Evolutionary conservation across 2,113 vertebrate species (phyloP), one percentile per base, ranked within the genome.

Genomic region (Trematomus loennbergii): DNA sequence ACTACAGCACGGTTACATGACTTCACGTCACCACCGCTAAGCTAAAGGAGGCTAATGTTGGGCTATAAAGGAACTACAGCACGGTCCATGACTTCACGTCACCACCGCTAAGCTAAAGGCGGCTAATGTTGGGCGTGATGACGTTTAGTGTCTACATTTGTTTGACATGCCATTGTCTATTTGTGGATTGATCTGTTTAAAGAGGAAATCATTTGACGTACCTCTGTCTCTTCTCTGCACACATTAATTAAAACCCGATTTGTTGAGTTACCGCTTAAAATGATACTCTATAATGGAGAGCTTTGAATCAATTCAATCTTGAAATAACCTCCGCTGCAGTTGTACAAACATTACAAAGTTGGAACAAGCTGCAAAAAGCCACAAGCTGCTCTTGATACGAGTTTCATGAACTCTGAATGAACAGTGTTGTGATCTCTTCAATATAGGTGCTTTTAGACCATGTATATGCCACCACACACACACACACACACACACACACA

Each of bases 341-440:
- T 65, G 22, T 5, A 8, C 13, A 80, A 68, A 63, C 50, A 81
- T 13, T 7, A 15, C 0, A 33, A n/a, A 59, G 36, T 60, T 17
- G 11, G 65, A 66, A 62, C 16, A 45, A 73, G 62, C 20, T 50
- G 33, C 49, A 43, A 45, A 52, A 59, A 45, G 29, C 68, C n/a
- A 29, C 46, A 17, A 40, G 50, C 2, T 72, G 62, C 72, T 78
- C 73, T 8, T 62, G 66, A 74, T 74, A 64, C 0, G 16, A 75
- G 78, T 45, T 69, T 43, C 29, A 11, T 81, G 75, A 80, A 82
- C 68, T 68, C 49, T 84, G 10, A 80, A 60, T 46, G 53, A 40
- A 60, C 18, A 33, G 22, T 49, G 61, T 85, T 85, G 63, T 78
- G 82, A 87, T 80, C 40, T 59, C 84, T 70, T 69, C 16, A 54